Base-by-base conservation (phyloP, 2,113 vertebrate species). In the Columbina picui region DNA sequence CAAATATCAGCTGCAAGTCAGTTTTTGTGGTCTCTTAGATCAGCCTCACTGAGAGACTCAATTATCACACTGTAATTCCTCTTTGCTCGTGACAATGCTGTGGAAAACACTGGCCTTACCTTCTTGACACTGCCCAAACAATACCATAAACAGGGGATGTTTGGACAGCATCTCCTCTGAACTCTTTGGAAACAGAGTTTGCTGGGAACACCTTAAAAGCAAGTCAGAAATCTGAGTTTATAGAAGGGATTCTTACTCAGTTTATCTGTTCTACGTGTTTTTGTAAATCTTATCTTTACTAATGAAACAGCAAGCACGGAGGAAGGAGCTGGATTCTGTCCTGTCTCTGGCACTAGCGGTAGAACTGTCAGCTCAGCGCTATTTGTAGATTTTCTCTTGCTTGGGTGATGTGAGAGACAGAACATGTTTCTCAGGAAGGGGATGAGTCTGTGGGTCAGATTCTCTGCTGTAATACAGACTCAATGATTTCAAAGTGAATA, bases 311-410 rank as follows among this genome's bases (percentile, higher is more conserved):
- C 55, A 50, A 82, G 84, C 75, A 70, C 8, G 2, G 63, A 86
- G 55, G 50, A 93, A 83, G 9, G 87, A 96, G 90, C 95, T 96
- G 93, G 94, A 41, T 96, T 90, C 80, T 80, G 55, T 96, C 91
- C 91, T 95, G 89, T 41, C 63, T 74, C 87, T 93, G 94, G 93
- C 90, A 91, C 43, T 13, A 32, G 50, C 7, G 4, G 41, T 21
- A 90, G 70, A 93, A 65, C 90, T 89, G 81, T 93, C 81, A 95
- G 45, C 74, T 84, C 82, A 91, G 63, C 15, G 17, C 70, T 91
- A 7, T 69, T 63, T 77, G 89, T 34, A 73, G 78, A 11, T 85
- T 80, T 82, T 89, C 53, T 73, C 41, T 80, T 80, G 79, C 84
- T 56, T 74, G 59, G 78, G 34, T 90, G 67, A 47, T 63, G 78